These are phyloP conservation scores for Patiria pectinifera DNA, from an alignment of 53 echinoderm and acorn worm genomes.

Conservation along the genomic window DNA sequence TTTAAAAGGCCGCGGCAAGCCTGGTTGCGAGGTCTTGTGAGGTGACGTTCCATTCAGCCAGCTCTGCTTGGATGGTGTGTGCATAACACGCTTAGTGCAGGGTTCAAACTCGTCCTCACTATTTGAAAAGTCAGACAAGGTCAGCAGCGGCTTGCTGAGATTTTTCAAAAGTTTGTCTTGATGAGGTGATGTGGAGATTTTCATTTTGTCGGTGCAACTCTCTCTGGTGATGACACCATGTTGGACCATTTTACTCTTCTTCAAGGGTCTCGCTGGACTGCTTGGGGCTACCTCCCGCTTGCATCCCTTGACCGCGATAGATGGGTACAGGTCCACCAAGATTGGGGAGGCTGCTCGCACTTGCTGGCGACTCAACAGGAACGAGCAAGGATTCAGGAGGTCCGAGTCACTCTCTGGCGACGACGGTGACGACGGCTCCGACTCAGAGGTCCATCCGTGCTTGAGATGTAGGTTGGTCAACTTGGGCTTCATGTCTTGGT, in stretches of 20 bases:
- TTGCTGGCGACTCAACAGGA: background rate
- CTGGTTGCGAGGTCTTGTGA: background rate
- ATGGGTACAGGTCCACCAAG: conserved; percentile 25
- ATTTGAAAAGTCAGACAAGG: conserved; percentile 26
- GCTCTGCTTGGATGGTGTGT: conserved; percentile 24
- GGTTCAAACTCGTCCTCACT: conserved; percentile 47
- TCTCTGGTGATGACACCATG: background rate
- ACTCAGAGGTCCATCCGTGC: background rate
- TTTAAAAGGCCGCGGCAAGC: background rate
- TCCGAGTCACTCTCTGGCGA: background rate
- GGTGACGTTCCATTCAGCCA: conserved; percentile 8
- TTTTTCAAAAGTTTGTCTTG: background rate
- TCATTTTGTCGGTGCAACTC: background rate
- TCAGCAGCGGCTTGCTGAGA: conserved; percentile 5
- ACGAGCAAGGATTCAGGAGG: conserved; percentile 6
- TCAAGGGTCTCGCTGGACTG: background rate
- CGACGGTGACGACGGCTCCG: conserved; percentile 12
- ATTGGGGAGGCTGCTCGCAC: conserved; percentile 26
- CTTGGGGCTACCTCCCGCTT: conserved; percentile 6
- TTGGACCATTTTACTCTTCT: background rate
- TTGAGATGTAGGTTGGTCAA: conserved; percentile 33
- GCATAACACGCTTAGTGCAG: background rate
- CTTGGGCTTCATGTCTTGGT: background rate
- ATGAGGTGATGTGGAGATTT: background rate
- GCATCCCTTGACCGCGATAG: background rate